phyloP scores from a whole-genome alignment of 2,113 vertebrate genomes.

The Pygoscelis adeliae region DNA sequence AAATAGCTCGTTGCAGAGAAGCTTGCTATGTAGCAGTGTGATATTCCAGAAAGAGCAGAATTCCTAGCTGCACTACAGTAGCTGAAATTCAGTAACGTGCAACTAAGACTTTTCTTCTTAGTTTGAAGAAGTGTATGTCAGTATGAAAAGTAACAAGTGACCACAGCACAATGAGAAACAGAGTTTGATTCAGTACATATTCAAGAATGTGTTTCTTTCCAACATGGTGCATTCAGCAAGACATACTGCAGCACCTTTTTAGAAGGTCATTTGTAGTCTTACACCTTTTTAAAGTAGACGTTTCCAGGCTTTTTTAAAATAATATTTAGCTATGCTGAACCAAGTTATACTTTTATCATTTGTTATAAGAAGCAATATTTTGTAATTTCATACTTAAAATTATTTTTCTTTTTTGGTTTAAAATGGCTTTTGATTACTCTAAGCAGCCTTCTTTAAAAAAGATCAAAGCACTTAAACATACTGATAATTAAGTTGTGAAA shows the following conservation, averaged over 20 bases:
- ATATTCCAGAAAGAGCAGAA: conserved; percentile 18
- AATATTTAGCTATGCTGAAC: conserved; percentile 64
- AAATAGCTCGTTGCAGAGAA: conserved; percentile 31
- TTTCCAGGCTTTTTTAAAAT: conserved; percentile 70
- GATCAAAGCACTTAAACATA: conserved; percentile 39
- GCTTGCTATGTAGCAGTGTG: conserved; percentile 7
- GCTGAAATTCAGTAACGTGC: conserved; percentile 57
- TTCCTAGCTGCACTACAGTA: conserved; percentile 35
- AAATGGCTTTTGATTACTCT: conserved; percentile 69
- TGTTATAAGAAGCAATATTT: conserved; percentile 76
- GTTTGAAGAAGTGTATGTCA: not conserved
- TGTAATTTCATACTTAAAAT: conserved; percentile 75
- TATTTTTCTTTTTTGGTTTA: conserved; percentile 74
- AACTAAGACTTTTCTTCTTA: conserved; percentile 33
- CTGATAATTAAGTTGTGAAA: conserved; percentile 41
- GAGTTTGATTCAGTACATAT: conserved; percentile 24
- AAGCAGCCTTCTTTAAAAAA: conserved; percentile 54
- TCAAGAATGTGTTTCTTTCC: conserved; percentile 54
- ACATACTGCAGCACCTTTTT: conserved; percentile 49
- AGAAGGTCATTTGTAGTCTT: conserved; percentile 57
- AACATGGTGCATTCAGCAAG: conserved; percentile 49
- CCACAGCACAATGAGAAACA: not conserved
- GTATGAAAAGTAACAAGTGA: not conserved
- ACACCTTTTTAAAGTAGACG: conserved; percentile 66
- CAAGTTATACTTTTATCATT: conserved; percentile 68